phyloP scores from a whole-genome alignment of 1,140 invertebrate genomes.

The Trichogramma pretiosum region DNA sequence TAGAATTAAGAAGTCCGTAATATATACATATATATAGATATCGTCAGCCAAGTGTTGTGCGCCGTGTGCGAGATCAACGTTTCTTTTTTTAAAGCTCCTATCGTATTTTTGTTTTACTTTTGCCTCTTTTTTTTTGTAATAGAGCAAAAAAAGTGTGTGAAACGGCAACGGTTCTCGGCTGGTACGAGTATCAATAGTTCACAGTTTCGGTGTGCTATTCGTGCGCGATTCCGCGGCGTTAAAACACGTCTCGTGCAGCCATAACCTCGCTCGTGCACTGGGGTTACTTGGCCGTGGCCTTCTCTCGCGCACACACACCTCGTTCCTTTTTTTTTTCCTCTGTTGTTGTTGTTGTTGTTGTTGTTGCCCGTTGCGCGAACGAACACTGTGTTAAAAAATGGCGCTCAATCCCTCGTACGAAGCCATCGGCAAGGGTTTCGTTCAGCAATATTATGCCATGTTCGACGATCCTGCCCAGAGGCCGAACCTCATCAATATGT shows the following conservation, averaged over 20 bases:
- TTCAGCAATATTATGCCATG: constrained; percentile 82
- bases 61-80: too few relatives aligned
- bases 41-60: too few relatives aligned
- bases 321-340: background rate
- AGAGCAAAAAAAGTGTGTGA: too few relatives aligned
- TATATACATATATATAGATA: too few relatives aligned
- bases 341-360: background rate
- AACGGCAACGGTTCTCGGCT: too few relatives aligned
- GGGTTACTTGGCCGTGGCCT: background rate
- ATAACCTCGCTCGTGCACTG: background rate
- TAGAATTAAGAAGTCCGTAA: too few relatives aligned
- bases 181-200: too few relatives aligned
- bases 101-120: too few relatives aligned
- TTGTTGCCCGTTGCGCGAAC: constrained; percentile 11
- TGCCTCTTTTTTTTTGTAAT: too few relatives aligned
- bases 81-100: too few relatives aligned
- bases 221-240: background rate
- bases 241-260: background rate
- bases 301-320: too few relatives aligned
- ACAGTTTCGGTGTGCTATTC: too few relatives aligned
- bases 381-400: constrained; percentile 44
- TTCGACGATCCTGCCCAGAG: constrained; percentile 82
- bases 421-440: constrained; percentile 85
- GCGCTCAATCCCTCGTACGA: constrained; percentile 82
- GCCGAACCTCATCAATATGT: constrained; percentile 76